Percentiles rank a stretch among this genome's conserved stretches.
Evolutionary conservation across 2,888 invertebrate species (phyloP).

Genomic region (Ophraella communa): DNA sequence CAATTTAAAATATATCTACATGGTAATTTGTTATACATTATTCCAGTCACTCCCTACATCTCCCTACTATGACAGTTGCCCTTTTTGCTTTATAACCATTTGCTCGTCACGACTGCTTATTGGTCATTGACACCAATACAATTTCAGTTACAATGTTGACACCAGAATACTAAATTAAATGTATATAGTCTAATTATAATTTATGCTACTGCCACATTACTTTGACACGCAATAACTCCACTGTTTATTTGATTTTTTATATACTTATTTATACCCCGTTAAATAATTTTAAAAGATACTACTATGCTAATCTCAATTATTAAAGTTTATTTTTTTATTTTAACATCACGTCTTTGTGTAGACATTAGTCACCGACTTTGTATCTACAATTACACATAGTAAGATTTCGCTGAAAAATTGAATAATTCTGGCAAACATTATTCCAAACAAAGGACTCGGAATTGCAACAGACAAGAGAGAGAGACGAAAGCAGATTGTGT

Average conservation of each 20-base stretch:
- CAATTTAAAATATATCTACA: too few relatives aligned
- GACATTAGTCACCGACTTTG: slow-evolving; percentile 9
- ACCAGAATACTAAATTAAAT: not conserved
- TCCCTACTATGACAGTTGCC: too few relatives aligned
- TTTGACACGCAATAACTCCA: too few relatives aligned
- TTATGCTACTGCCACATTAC: too few relatives aligned
- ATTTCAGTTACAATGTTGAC: not conserved
- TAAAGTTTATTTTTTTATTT: not conserved
- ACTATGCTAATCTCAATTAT: not conserved
- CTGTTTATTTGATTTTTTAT: too few relatives aligned
- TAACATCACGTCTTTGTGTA: not conserved
- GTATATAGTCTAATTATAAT: not conserved
- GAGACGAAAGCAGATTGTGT: slow-evolving; percentile 47
- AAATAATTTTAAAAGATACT: not conserved
- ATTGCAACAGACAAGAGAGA: slow-evolving; percentile 33
- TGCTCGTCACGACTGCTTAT: not conserved
- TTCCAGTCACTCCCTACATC: too few relatives aligned
- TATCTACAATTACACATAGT: not conserved
- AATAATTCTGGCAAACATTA: slow-evolving; percentile 13
- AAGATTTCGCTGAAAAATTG: slow-evolving; percentile 8
- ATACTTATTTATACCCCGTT: not conserved
- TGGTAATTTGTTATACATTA: too few relatives aligned
- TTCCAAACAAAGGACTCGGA: slow-evolving; percentile 41
- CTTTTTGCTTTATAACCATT: not conserved
- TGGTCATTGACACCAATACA: not conserved